Base-by-base conservation (phyloP, 2,113 vertebrate genomes). In the Myotis brandtii region DNA sequence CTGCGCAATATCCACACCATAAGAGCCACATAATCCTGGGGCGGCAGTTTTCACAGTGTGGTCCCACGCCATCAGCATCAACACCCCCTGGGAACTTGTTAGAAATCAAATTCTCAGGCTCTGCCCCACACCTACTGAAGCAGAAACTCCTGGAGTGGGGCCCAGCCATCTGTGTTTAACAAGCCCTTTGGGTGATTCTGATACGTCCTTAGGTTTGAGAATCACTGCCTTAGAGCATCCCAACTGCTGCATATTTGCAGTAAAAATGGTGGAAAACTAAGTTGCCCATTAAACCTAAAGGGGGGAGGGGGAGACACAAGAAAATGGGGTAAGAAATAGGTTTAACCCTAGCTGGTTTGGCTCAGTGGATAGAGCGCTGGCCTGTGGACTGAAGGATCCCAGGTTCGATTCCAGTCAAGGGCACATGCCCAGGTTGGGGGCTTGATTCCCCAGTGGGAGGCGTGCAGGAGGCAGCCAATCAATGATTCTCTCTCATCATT, bases 211-310 rank as follows among this genome's bases (percentile, higher is more conserved):
- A 80, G 14, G 18, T 75, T n/a, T 92, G 23, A 82, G 48, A 94
- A 62, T 62, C 52, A 50, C 43, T 46, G 27, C 83, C 73, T 43
- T 25, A n/a, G 32, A 69, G 56, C 20, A 43, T 30, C 59, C 73
- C 89, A 83, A 76, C 50, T 34, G 43, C 62, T 40, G 8, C 27
- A 50, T 48, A 46, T 73, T 46, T 59, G 27, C 32, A 79, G 86
- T 92, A 23, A 91, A 89, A 95, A 87, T 12, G 23, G 70, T 25
- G 90, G 20, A 90, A 83, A 92, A 92, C 43, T 76, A 67, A 86
- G 48, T 4, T 86, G 59, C 46, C 73, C 34, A 79, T 34, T 86
- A 96, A 94, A 37, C 81, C 62, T 62, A 50, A 70, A 8, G 64
- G 21, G 56, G 54, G 7, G 54, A 7, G 20, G 54, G 5, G 14